Evolutionary conservation across 1,140 invertebrate genomes (phyloP), one percentile per base, ranked within the genome.

Genomic region (Heliconius nattereri): DNA sequence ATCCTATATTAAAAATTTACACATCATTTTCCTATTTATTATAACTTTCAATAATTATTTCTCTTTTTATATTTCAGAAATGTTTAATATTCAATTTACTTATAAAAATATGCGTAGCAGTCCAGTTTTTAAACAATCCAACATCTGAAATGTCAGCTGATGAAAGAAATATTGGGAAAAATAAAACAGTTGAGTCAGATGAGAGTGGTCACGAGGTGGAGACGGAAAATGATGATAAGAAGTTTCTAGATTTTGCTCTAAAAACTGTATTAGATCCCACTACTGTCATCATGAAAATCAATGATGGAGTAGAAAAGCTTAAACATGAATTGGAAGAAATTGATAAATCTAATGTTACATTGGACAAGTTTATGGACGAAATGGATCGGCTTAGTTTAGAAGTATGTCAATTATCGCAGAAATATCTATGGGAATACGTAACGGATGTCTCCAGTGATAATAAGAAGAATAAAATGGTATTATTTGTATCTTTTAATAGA

Each of bases 401-500:
- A 81, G 85, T 92, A n/a, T 94, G 92, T 77, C 92, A 92, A 86
- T 90, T 87, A 71, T 93, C 93, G 19, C 91, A 92, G 76, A 85
- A 91, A 75, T 89, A 92, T 3, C 78, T 94, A 29, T 94, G 93
- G 93, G 87, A 89, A 7, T 94, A 93, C 37, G 91, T 94, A 11
- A 92, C 89, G 8, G 91, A 94, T 82, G 91, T 90, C 40, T 89
- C 86, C 73, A 91, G 87, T 78, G 92, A 93, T 77, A 35, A 71
- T 16, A 93, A 93, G 81, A 94, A 93, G 84, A 93, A 89, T 81
- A 88, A 87, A 86, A 94, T 94, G 92, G 92, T 94, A 88, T 86
- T 49, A 66, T 13, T 40, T 66, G 19, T 57, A 70, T 9, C 1
- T 13, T 2, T 60, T 26, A 23, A n/a, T 57, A 57, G 23, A n/a